Evolutionary conservation across 2,888 invertebrate genomes (phyloP).

Genomic region (Prosapia bicincta): DNA sequence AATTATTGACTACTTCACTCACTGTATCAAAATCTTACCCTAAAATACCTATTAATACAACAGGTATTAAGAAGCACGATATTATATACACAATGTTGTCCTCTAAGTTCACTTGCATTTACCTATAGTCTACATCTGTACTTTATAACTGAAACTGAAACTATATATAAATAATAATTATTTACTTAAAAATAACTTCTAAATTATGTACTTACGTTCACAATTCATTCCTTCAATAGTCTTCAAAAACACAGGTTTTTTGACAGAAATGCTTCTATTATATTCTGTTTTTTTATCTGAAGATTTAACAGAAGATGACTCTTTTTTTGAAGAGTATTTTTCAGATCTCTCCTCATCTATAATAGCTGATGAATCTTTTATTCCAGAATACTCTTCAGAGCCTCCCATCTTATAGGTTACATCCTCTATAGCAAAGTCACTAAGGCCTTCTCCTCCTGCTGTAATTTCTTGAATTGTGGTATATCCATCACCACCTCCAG

Average conservation of each 20-base stretch:
- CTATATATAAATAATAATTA: neutral
- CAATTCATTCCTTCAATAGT: slow-evolving; percentile 50
- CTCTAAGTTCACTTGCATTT: neutral
- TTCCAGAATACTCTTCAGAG: neutral
- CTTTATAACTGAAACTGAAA: neutral
- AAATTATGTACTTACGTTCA: slow-evolving; percentile 71
- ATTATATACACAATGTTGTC: slow-evolving; percentile 11
- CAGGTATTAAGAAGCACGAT: slow-evolving; percentile 17
- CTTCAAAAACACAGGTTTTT: slow-evolving; percentile 35
- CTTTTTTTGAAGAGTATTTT: neutral
- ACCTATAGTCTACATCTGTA: neutral
- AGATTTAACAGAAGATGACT: neutral
- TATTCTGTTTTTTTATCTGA: neutral
- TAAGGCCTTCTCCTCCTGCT: slow-evolving; percentile 3
- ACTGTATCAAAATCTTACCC: neutral
- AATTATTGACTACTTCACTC: slow-evolving; percentile 4
- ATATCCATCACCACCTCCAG: slow-evolving; percentile 18
- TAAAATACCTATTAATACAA: neutral
- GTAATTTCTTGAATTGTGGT: slow-evolving; percentile 21
- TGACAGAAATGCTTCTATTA: neutral
- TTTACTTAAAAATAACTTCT: slow-evolving; percentile 10
- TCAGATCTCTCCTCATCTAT: neutral
- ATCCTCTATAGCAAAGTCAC: slow-evolving; percentile 9
- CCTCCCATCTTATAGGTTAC: slow-evolving; percentile 6
- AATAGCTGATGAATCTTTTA: neutral